Percentiles rank a stretch among this genome's conserved stretches.
These are phyloP conservation scores for Phalanger gymnotis DNA, from an alignment of 2,797 vertebrate species.

Conservation along the genomic window DNA sequence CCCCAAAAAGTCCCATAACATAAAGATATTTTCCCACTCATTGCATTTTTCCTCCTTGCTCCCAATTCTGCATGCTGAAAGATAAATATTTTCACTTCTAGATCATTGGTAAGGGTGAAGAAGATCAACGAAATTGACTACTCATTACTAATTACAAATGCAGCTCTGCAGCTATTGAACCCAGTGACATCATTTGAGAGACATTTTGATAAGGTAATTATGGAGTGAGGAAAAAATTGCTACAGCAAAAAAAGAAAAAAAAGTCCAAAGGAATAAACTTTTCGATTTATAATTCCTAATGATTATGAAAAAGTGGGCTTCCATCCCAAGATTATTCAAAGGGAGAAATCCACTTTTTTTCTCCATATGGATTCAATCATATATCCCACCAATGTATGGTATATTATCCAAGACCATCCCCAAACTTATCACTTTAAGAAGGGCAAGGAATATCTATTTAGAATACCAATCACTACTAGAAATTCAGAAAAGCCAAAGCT, in stretches of 20 bases:
- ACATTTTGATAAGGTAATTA: constrained; percentile 77
- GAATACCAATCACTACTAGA: constrained; percentile 11
- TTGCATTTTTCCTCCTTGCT: not conserved
- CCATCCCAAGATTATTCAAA: not conserved
- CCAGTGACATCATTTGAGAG: constrained; percentile 75
- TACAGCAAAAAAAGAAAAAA: constrained; percentile 53
- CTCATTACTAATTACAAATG: constrained; percentile 68
- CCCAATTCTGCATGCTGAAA: constrained; percentile 11
- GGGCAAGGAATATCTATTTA: not conserved
- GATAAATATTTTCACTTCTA: constrained; percentile 38
- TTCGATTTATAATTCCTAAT: not conserved
- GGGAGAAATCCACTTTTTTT: not conserved
- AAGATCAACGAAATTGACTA: constrained; percentile 63
- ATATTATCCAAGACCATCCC: not conserved
- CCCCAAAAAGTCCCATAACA: not conserved
- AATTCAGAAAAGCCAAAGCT: constrained; percentile 47
- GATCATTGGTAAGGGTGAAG: constrained; percentile 48
- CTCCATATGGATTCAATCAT: not conserved
- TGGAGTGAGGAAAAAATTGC: constrained; percentile 66
- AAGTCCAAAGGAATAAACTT: not conserved
- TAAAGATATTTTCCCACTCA: not conserved
- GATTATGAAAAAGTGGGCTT: not conserved
- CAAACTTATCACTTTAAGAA: not conserved
- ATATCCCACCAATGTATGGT: not conserved
- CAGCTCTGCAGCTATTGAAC: constrained; percentile 68